Evolutionary conservation across 2,797 vertebrate species (phyloP), one percentile per base, ranked within the genome.

Genomic region (Arremon aurantiirostris): DNA sequence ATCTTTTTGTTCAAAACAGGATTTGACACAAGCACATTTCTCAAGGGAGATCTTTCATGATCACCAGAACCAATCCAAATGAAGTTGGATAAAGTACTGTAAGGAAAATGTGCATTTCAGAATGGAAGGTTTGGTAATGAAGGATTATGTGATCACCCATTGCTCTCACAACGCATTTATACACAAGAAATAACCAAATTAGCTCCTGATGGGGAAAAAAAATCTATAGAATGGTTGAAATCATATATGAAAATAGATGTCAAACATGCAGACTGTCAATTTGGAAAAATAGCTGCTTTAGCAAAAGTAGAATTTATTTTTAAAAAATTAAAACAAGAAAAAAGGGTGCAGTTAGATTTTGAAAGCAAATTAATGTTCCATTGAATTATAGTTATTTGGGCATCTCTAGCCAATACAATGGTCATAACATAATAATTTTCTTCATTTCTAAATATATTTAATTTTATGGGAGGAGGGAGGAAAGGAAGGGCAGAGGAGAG

Each of bases 381-480:
- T 34, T 69, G 18, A 69, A 52, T 37, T 3, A 28, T 0, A 66
- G 14, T 46, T 89, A 2, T 44, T 56, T 81, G 42, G 26, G 21
- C 23, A 93, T 12, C 35, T 83, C 34, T 93, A 64, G 12, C 7
- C 34, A 85, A 71, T 37, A 64, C 6, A 79, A 19, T 9, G 9
- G 37, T 55, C 55, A 76, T n/a, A 90, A 63, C 2, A 94, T 19
- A 85, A 75, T 28, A 5, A 21, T 88, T 57, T 87, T 73, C 34
- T 71, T 87, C 0, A 39, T 61, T 88, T 86, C 23, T 60, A 65
- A 90, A 41, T 37, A 37, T 35, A 49, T 55, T 26, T 53, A 53
- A 53, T 7, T 61, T 79, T 12, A 12, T 19, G 7, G 6, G 2
- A 14, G 0, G 0, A 35, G 4, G 8, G 4, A 90, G 12, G 2